Conservation (phyloP, 2,888 invertebrate species). For the Bombyx huttoni region DNA sequence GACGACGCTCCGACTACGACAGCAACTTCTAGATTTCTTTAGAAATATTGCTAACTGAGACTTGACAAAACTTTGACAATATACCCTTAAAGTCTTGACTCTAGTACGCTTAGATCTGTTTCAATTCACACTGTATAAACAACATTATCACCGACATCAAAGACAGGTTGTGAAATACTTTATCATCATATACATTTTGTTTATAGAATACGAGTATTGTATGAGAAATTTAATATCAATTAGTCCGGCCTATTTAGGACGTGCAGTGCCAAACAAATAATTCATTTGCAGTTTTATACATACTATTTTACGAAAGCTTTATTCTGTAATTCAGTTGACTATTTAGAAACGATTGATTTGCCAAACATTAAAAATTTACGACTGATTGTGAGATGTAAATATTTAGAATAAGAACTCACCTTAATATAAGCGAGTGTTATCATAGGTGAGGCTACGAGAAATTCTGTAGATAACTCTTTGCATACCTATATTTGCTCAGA, state of each 20-base stretch:
- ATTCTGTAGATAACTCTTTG: slow-evolving; percentile 59
- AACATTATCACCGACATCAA: slow-evolving; percentile 31
- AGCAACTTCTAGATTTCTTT: slow-evolving; percentile 77
- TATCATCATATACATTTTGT: slow-evolving; percentile 25
- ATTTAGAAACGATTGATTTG: slow-evolving; percentile 45
- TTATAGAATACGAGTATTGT: slow-evolving; percentile 36
- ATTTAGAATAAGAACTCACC: slow-evolving; percentile 61
- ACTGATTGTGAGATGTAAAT: slow-evolving; percentile 71
- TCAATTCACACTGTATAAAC: slow-evolving; percentile 28
- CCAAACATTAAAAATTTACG: slow-evolving; percentile 62
- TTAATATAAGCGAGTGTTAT: slow-evolving; percentile 45
- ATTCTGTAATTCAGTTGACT: slow-evolving; percentile 24
- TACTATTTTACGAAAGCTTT: slow-evolving; percentile 24
- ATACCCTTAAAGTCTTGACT: slow-evolving; percentile 50
- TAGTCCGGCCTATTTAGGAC: slow-evolving; percentile 60
- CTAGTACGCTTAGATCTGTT: slow-evolving; percentile 24
- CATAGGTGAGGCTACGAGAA: slow-evolving; percentile 38
- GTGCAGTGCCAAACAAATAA: slow-evolving; percentile 43
- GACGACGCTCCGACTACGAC: slow-evolving; percentile 83
- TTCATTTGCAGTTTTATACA: slow-evolving; percentile 32
- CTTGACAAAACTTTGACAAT: slow-evolving; percentile 55
- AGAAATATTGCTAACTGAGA: slow-evolving; percentile 24
- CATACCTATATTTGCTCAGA: slow-evolving; percentile 72
- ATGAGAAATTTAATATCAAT: slow-evolving; percentile 50
- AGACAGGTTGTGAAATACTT: slow-evolving; percentile 62